Conservation (phyloP, 2,113 vertebrate genomes). For the Murina feae region DNA sequence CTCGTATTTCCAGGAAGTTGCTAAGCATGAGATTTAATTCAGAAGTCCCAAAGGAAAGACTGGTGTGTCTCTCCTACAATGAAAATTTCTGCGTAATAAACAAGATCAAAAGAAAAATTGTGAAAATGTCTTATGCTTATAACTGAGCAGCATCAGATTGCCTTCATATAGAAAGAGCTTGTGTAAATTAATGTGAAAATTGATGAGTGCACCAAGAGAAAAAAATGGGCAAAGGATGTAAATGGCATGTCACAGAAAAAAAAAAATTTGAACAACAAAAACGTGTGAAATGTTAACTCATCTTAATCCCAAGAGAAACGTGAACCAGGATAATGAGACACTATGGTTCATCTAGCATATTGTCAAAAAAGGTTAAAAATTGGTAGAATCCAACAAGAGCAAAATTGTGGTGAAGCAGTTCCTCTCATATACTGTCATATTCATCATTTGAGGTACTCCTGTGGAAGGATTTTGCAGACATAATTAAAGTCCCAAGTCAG, state of each 20-base stretch:
- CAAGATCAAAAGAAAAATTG: background rate
- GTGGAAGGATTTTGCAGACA: background rate
- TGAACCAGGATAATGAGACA: background rate
- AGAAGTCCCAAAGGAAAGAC: background rate
- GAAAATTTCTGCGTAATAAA: background rate
- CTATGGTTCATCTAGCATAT: background rate
- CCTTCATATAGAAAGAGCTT: background rate
- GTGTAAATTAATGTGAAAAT: background rate
- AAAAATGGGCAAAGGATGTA: background rate
- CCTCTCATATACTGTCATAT: fast-evolving
- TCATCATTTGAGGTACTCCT: background rate
- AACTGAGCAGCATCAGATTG: background rate
- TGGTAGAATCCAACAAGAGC: background rate
- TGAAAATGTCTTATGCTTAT: background rate
- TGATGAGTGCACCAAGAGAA: background rate
- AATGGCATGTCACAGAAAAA: background rate
- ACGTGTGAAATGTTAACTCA: background rate
- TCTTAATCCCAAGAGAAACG: background rate
- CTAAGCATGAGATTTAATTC: background rate
- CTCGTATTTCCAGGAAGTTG: background rate
- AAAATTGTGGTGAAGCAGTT: background rate
- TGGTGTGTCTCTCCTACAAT: background rate
- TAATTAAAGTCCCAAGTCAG: background rate
- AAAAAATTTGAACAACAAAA: background rate
- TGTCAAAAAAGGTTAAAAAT: background rate